Base-by-base conservation (phyloP, 2,888 invertebrate species). In the Andrena chrysosceles region DNA sequence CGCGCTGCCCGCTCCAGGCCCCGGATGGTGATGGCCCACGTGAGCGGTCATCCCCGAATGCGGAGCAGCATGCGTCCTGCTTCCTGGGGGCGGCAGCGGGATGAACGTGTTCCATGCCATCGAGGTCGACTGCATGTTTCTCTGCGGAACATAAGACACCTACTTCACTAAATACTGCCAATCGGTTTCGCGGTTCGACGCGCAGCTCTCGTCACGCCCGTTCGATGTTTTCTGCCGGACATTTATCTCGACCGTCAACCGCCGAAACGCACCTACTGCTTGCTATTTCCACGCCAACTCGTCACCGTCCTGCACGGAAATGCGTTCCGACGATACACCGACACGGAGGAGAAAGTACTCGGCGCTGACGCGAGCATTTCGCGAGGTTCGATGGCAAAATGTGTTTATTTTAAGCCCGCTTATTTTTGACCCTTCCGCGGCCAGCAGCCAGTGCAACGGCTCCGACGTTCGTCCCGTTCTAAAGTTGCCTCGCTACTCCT, bases 121-220 rank as follows among this genome's bases (percentile, higher is more conserved):
- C 86, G 92, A 90, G 82, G 92, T 91, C 83, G 93, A 90, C 86
- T 92, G 93, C 93, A 93, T 92, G 85, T 92, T 93, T 90, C 93
- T 93, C 93, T 94, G 94, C 85, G 91, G 91, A 89, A 87, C 87
- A 92, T 93, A 92, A 93, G 92, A 91, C 90, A 91, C 91, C 93
- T 93, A 92, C 92, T 93, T 93, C 91, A 93, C 92, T 93, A 90
- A 92, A 93, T 91, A 93, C 91, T 91, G 91, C 90, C 91, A 88
- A 86, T 80, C 85, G 64, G 29, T 82, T 83, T 80, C 73, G 35
- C 69, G 52, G 20, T 60, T 49, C 35, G 70, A 29, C 31, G 23
- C 13, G 69, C 33, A 20, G 52, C 2, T 5, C 23, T 63, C 42
- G 67, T 79, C 56, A 59, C 79, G 77, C 70, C 70, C 31, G 60